Percentiles rank a stretch among this genome's conserved stretches.
phyloP scores from a whole-genome alignment of 2,113 vertebrate genomes.

The Callipepla californica region DNA sequence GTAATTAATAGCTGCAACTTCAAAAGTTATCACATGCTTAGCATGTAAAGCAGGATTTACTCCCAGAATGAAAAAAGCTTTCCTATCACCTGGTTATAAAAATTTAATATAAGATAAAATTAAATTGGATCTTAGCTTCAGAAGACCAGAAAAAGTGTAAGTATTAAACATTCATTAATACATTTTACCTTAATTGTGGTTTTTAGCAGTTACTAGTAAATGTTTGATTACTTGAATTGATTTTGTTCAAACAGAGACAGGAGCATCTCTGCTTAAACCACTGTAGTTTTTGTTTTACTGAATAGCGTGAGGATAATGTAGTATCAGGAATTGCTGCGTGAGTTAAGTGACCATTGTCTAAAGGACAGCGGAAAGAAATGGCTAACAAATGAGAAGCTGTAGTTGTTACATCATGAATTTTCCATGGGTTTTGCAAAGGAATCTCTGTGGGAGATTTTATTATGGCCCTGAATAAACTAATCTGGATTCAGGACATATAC shows the following conservation, averaged over 20 bases:
- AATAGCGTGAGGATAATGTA: conserved; percentile 9
- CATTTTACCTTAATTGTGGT: conserved; percentile 49
- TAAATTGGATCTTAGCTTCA: conserved; percentile 27
- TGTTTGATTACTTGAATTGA: conserved; percentile 54
- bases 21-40: conserved; percentile 39
- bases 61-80: conserved; percentile 48
- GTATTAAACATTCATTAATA: conserved; percentile 70
- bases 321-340: conserved; percentile 26
- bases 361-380: conserved; percentile 54
- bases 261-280: conserved; percentile 35
- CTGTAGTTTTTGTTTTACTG: conserved; percentile 35
- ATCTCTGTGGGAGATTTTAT: conserved; percentile 60
- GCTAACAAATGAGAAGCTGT: conserved; percentile 32
- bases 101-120: conserved; percentile 45
- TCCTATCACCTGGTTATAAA: conserved; percentile 56
- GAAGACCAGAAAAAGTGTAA: conserved; percentile 43
- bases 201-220: conserved; percentile 47
- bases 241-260: conserved; percentile 34
- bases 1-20: conserved; percentile 39
- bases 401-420: conserved; percentile 62
- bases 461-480: conserved; percentile 49
- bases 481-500: conserved; percentile 46
- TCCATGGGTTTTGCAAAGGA: conserved; percentile 60
- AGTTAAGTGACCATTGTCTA: conserved; percentile 57
- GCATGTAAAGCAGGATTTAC: background rate